Percentiles rank a stretch among this genome's conserved stretches.
These are phyloP conservation scores for Girardia tigrina DNA, from an alignment of 2,888 invertebrate species.

Conservation along the genomic window DNA sequence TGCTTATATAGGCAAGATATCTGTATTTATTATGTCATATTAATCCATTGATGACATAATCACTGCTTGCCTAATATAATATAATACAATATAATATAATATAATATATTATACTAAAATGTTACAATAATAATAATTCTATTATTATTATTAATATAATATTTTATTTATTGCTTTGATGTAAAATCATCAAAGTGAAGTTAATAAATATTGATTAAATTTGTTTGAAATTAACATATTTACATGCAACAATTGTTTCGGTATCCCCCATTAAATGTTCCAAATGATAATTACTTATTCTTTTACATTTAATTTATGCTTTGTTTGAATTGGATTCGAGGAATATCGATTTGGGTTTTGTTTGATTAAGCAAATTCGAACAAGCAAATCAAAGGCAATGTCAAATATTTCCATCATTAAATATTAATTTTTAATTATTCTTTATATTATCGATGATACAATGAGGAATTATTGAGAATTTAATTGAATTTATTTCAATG, in stretches of 20 bases:
- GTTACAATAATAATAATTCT: too few species aligned
- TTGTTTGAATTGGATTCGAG: slow-evolving; percentile 23
- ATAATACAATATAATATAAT: too few species aligned
- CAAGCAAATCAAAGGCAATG: slow-evolving; percentile 18
- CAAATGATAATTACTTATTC: slow-evolving; percentile 18
- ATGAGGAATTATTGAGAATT: background rate
- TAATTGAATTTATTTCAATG: slow-evolving; percentile 2
- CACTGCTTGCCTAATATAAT: too few species aligned
- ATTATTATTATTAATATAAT: background rate
- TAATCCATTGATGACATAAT: too few species aligned
- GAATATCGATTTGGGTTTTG: slow-evolving; percentile 20
- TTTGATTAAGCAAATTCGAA: slow-evolving; percentile 1
- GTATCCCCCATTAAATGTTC: background rate
- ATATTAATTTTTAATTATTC: slow-evolving; percentile 23
- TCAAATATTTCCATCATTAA: slow-evolving; percentile 23
- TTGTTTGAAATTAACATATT: background rate
- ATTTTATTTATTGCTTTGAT: slow-evolving; percentile 4
- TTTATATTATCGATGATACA: background rate
- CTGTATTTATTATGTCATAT: too few species aligned
- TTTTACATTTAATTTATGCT: slow-evolving; percentile 14
- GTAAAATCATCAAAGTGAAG: slow-evolving; percentile 16
- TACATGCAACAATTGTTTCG: slow-evolving; percentile 15
- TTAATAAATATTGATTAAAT: slow-evolving; percentile 10
- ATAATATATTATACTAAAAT: too few species aligned
- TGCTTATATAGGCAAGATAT: too few species aligned